A percentile compares a stretch with the other conserved stretches of the same genome.
phyloP scores from a whole-genome alignment of 2,797 vertebrate genomes.

The Epinephelus malabaricus region DNA sequence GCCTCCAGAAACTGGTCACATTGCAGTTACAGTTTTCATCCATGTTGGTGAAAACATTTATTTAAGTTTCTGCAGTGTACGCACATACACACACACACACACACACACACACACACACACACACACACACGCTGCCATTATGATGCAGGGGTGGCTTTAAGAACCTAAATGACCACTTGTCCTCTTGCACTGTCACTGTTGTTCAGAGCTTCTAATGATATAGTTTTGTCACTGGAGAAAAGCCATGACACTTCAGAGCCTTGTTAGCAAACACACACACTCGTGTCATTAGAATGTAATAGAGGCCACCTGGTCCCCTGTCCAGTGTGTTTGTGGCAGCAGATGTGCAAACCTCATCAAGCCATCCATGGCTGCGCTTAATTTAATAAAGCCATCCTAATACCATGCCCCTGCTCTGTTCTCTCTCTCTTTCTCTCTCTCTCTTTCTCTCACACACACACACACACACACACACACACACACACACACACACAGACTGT shows the following conservation, averaged over 20 bases:
- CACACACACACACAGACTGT: not conserved
- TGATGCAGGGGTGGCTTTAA: conserved; percentile 20
- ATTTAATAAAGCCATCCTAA: conserved; percentile 83
- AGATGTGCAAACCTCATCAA: conserved; percentile 80
- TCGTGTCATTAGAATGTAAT: conserved; percentile 75
- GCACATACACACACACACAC: not conserved
- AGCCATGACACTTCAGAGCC: conserved; percentile 70
- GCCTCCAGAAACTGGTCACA: too few relatives aligned
- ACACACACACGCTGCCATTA: not conserved
- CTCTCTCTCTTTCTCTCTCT: not conserved
- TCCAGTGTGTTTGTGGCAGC: conserved; percentile 64
- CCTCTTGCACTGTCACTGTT: conserved; percentile 31
- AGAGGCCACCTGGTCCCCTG: conserved; percentile 80
- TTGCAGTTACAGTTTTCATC: too few relatives aligned
- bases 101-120: not conserved
- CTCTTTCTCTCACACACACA: conserved; percentile 21
- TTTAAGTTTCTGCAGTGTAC: not conserved
- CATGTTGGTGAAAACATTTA: too few relatives aligned
- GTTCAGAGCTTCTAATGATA: conserved; percentile 62
- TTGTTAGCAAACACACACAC: conserved; percentile 29
- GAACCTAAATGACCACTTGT: conserved; percentile 39
- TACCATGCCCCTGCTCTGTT: conserved; percentile 52
- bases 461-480: conserved; percentile 1
- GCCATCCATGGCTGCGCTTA: conserved; percentile 73
- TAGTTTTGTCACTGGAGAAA: conserved; percentile 67